Percentiles rank a stretch among this genome's conserved stretches.
Conservation (phyloP, 2,888 invertebrate genomes). For the Ectemnius lituratus region DNA sequence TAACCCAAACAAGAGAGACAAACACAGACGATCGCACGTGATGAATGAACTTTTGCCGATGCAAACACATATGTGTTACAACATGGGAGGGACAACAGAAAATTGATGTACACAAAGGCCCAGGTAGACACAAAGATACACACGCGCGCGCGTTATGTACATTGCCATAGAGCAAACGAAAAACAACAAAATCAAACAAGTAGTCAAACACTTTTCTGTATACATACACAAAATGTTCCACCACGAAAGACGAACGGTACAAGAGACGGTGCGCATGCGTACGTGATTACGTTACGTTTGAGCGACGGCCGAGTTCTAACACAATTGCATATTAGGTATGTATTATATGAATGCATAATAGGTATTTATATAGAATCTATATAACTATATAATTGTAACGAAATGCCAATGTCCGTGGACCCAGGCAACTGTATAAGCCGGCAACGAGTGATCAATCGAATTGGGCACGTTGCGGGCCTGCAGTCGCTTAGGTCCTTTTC, state of each 20-base stretch:
- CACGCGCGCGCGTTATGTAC: constrained; percentile 1
- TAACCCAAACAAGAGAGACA: too few relatives aligned
- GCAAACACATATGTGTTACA: not conserved
- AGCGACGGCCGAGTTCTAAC: constrained; percentile 73
- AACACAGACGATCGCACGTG: too few relatives aligned
- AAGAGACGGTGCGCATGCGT: constrained; percentile 58
- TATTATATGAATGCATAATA: constrained; percentile 77
- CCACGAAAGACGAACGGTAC: constrained; percentile 50
- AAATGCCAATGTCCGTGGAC: constrained; percentile 76
- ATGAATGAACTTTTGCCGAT: too few relatives aligned
- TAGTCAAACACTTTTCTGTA: constrained; percentile 8
- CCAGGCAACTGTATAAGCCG: constrained; percentile 64
- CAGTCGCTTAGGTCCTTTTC: constrained; percentile 69
- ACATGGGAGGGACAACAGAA: constrained; percentile 1
- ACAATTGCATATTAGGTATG: constrained; percentile 77
- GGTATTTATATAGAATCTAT: constrained; percentile 78
- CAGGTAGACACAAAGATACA: constrained; percentile 15
- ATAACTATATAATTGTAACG: constrained; percentile 77
- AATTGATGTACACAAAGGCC: not conserved
- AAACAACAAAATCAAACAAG: constrained; percentile 23
- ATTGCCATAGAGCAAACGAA: constrained; percentile 7
- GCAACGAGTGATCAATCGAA: constrained; percentile 62
- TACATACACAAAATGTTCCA: constrained; percentile 34
- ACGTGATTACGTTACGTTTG: constrained; percentile 70
- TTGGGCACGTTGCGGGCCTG: constrained; percentile 57